Conservation (phyloP, 2,797 vertebrate species). For the Silurus aristotelis region DNA sequence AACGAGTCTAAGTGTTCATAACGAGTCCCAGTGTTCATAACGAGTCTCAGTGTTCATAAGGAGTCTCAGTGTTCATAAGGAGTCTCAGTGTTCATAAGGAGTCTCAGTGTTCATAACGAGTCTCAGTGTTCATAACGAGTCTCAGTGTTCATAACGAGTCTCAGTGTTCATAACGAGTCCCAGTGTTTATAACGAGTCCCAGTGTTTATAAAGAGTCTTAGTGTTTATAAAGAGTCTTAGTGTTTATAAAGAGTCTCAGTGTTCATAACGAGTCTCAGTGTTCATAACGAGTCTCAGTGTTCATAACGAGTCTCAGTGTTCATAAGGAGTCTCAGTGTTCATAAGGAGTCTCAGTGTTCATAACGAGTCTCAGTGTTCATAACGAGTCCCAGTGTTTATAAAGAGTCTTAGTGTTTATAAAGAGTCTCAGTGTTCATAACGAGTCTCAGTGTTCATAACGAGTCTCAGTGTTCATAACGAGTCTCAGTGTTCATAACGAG, state of each 20-base stretch:
- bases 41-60: not conserved
- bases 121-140: not conserved
- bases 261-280: too few species aligned
- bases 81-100: not conserved
- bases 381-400: not conserved
- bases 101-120: too few species aligned
- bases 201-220: not conserved
- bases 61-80: not conserved
- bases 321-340: not conserved
- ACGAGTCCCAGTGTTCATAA: not conserved
- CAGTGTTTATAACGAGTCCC: not conserved
- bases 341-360: not conserved
- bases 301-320: not conserved
- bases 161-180: not conserved
- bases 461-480: not conserved
- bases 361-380: not conserved
- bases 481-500: not conserved
- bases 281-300: too few species aligned
- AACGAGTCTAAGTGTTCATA: not conserved
- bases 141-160: not conserved
- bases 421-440: not conserved
- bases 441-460: not conserved
- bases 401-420: not conserved
- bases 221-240: not conserved
- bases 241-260: not conserved